Conservation (phyloP, 2,888 invertebrate species). For the Clistopyga incitator region DNA sequence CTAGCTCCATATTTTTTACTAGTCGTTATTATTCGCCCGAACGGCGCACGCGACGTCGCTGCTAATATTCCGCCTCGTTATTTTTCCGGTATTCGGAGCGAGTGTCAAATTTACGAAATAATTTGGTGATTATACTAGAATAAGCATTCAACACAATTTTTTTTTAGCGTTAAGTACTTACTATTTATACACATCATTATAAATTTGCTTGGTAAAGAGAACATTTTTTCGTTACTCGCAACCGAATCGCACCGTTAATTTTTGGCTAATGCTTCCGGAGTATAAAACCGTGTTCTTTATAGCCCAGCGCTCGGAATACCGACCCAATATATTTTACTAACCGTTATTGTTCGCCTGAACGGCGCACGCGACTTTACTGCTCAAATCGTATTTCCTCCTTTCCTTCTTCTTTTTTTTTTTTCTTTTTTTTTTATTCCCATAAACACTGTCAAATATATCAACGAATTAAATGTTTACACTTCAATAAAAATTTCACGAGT, state of each 20-base stretch:
- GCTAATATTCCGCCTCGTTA: conserved; percentile 14
- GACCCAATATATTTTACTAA: conserved; percentile 39
- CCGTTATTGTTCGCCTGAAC: conserved; percentile 35
- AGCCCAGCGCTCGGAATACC: not conserved
- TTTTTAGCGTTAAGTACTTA: not conserved
- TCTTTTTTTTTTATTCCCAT: conserved; percentile 12
- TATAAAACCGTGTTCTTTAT: conserved; percentile 22
- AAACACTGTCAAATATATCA: no score
- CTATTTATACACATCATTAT: not conserved
- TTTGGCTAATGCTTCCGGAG: not conserved
- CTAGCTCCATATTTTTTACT: conserved; percentile 36
- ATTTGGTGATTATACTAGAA: not conserved
- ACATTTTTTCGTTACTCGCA: not conserved
- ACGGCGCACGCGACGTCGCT: conserved; percentile 28
- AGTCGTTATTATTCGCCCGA: conserved; percentile 34
- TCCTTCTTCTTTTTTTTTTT: not conserved
- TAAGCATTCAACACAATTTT: not conserved
- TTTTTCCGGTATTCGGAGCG: not conserved
- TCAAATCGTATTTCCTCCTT: conserved; percentile 25
- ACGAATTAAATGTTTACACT: no score
- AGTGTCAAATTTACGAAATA: not conserved
- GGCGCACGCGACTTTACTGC: conserved; percentile 34
- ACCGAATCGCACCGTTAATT: not conserved
- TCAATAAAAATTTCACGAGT: no score
- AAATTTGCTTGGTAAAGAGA: not conserved